Percentiles rank a stretch among this genome's conserved stretches.
These are phyloP conservation scores for Paramormyrops hopkinsi DNA, from an alignment of 2,797 vertebrate species.

Conservation along the genomic window DNA sequence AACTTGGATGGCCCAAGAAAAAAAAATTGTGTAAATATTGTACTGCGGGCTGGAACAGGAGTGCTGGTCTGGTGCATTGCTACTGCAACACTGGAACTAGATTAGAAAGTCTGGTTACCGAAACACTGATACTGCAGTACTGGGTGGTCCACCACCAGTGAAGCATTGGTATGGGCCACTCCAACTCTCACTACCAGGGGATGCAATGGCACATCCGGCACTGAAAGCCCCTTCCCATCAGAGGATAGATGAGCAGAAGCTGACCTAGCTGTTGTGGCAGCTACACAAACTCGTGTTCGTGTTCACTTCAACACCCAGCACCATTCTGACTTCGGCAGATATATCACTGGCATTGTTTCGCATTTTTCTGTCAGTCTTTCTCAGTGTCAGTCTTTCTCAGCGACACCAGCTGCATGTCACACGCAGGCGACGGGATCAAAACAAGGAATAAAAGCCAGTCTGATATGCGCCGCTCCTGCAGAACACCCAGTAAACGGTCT, in stretches of 20 bases:
- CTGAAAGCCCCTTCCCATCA: not conserved
- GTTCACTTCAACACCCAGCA: not conserved
- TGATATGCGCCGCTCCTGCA: not conserved
- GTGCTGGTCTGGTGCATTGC: not conserved
- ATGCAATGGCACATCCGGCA: not conserved
- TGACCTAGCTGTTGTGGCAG: not conserved
- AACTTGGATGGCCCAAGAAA: not conserved
- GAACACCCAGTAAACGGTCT: not conserved
- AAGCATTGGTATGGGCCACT: not conserved
- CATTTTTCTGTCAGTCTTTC: not conserved
- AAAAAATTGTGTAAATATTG: not conserved
- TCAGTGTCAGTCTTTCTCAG: not conserved
- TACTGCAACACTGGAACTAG: not conserved
- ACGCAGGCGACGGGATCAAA: not conserved
- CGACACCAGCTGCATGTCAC: not conserved
- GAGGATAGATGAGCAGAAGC: not conserved
- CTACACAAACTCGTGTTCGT: not conserved
- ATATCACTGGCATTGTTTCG: not conserved
- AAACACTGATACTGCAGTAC: not conserved
- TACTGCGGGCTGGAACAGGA: not conserved
- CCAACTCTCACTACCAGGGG: not conserved
- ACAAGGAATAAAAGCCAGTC: not conserved
- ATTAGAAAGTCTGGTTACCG: not conserved
- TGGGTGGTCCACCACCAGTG: not conserved
- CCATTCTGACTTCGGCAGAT: not conserved